phyloP scores from a whole-genome alignment of 2,797 vertebrate genomes.

The Monodelphis domestica region DNA sequence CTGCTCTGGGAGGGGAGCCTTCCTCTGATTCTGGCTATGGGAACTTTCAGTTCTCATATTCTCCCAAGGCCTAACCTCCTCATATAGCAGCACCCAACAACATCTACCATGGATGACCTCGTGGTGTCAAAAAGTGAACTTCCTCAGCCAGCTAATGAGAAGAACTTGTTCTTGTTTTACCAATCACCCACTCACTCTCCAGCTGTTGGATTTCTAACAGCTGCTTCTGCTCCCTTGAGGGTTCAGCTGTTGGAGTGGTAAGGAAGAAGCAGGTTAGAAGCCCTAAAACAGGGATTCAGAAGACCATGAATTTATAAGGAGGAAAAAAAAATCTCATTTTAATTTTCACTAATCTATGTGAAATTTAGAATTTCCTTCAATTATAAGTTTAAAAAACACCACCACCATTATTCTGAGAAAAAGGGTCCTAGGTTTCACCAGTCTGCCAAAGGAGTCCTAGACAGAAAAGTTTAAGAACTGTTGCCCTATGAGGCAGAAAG shows the following conservation, averaged over 20 bases:
- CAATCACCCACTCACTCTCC: not conserved
- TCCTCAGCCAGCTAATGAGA: not conserved
- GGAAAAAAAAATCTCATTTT: not conserved
- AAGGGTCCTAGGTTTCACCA: not conserved
- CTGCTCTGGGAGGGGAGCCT: not conserved
- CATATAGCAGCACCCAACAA: not conserved
- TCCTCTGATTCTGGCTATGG: not conserved
- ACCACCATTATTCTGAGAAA: not conserved
- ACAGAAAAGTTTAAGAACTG: not conserved
- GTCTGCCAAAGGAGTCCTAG: not conserved
- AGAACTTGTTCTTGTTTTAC: not conserved
- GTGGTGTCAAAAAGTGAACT: not conserved
- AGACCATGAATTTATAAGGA: not conserved
- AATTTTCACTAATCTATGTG: not conserved
- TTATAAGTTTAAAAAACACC: not conserved
- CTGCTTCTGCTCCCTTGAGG: not conserved
- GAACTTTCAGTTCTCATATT: not conserved
- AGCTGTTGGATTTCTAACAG: not conserved
- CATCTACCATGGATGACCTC: not conserved
- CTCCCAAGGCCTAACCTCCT: not conserved
- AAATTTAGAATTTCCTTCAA: not conserved
- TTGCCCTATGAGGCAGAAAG: too few relatives aligned
- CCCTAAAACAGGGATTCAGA: not conserved
- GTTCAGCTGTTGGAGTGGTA: not conserved
- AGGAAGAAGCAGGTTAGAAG: not conserved